Evolutionary conservation across 2,797 vertebrate genomes (phyloP).

Genomic region (Dendrocincla tyrannina): DNA sequence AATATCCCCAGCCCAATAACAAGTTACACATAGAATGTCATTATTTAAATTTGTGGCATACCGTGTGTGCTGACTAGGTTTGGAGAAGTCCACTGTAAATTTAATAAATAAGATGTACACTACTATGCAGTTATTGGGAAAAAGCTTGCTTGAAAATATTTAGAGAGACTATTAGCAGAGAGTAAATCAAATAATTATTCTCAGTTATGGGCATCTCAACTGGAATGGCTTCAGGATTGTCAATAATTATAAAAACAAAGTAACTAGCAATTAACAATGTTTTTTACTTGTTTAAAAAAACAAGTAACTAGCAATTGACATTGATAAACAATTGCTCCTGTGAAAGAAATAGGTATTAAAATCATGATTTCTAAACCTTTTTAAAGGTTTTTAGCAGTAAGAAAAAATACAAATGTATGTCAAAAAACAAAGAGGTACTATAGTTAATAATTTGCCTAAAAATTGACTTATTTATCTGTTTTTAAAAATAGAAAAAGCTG

Average conservation of each 20-base stretch:
- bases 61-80: neutral
- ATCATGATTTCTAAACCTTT: neutral
- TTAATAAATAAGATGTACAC: constrained; percentile 64
- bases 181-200: neutral
- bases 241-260: neutral
- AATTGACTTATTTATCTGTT: neutral
- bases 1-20: constrained; percentile 65
- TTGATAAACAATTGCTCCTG: neutral
- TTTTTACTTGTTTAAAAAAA: neutral
- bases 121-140: neutral
- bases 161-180: neutral
- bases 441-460: neutral
- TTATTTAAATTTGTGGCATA: constrained; percentile 70
- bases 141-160: neutral
- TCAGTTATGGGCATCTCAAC: neutral
- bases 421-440: neutral
- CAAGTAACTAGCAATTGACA: neutral
- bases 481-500: neutral
- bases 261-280: neutral
- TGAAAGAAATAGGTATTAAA: neutral
- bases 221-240: neutral
- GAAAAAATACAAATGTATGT: neutral
- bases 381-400: neutral
- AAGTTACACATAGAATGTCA: constrained; percentile 47
- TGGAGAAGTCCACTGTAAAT: neutral